Percentiles rank a stretch among this genome's conserved stretches.
Conservation (phyloP, 2,888 invertebrate genomes). For the Oeneis ivallda region DNA sequence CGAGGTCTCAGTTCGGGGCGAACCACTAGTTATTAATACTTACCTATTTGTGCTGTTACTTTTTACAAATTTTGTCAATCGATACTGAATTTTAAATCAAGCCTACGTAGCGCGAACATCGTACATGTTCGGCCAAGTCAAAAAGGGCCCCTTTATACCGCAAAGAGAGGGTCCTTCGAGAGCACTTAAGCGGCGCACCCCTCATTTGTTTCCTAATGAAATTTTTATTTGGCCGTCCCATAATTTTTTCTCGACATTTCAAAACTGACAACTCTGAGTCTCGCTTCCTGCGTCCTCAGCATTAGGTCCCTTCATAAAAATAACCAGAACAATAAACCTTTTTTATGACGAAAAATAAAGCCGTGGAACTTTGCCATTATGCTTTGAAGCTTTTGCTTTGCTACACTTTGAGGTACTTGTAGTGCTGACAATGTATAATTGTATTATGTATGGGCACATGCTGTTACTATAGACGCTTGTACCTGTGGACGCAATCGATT, state of each 20-base stretch:
- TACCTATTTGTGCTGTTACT: too few species aligned
- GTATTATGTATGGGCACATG: too few species aligned
- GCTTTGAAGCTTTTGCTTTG: conserved; percentile 32
- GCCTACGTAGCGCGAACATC: background rate
- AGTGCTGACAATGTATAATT: conserved; percentile 25
- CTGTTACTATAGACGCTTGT: too few species aligned
- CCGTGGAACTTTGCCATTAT: conserved; percentile 36
- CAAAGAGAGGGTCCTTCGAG: conserved; percentile 16
- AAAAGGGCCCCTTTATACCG: conserved; percentile 4
- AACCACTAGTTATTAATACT: too few species aligned
- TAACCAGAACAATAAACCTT: conserved; percentile 41
- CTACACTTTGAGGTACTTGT: conserved; percentile 34
- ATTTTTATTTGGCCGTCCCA: conserved; percentile 30
- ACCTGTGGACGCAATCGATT: too few species aligned
- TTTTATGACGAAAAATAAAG: conserved; percentile 40
- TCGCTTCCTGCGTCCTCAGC: conserved; percentile 32
- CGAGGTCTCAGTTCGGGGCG: too few species aligned
- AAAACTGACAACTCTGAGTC: conserved; percentile 34
- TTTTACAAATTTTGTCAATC: background rate
- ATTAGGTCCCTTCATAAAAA: conserved; percentile 41
- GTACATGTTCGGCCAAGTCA: background rate
- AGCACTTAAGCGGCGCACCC: conserved; percentile 1
- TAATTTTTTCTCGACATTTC: conserved; percentile 36
- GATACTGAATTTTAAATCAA: background rate
- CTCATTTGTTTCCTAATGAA: conserved; percentile 23